A percentile compares a stretch with the other conserved stretches of the same genome.
Conservation (phyloP, 2,888 invertebrate genomes). For the Folsomia candida region DNA sequence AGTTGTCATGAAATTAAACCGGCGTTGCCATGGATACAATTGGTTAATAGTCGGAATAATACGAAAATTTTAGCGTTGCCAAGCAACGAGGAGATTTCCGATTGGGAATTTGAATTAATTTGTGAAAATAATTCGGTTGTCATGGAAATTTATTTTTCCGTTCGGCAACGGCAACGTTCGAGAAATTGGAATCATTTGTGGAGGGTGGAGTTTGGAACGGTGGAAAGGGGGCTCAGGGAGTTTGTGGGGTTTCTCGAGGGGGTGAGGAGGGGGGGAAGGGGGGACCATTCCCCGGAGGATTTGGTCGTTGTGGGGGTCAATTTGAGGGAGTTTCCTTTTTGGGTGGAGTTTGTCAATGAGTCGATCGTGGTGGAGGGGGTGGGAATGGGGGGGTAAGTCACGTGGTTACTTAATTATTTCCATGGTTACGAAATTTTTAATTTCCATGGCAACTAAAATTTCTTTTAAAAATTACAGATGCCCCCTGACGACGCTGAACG, state of each 20-base stretch:
- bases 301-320: neutral
- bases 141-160: conserved; percentile 14
- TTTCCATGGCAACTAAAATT: too few relatives aligned
- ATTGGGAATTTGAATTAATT: conserved; percentile 27
- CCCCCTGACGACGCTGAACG: too few relatives aligned
- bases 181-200: conserved; percentile 38
- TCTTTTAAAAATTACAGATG: neutral
- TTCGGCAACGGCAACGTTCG: conserved; percentile 32
- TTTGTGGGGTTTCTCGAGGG: conserved; percentile 6
- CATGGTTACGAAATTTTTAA: too few relatives aligned
- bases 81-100: conserved; percentile 32
- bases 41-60: neutral
- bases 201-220: conserved; percentile 27
- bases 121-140: conserved; percentile 20
- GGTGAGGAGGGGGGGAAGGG: too few relatives aligned
- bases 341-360: neutral
- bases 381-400: too few relatives aligned
- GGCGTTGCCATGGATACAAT: neutral
- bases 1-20: neutral
- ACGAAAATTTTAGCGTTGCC: conserved; percentile 13
- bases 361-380: too few relatives aligned
- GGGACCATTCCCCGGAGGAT: conserved; percentile 18
- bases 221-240: conserved; percentile 1
- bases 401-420: too few relatives aligned
- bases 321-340: neutral